A percentile compares a stretch with the other conserved stretches of the same genome.
Conservation (phyloP, 2,888 invertebrate species). For the Acrobasis repandana region DNA sequence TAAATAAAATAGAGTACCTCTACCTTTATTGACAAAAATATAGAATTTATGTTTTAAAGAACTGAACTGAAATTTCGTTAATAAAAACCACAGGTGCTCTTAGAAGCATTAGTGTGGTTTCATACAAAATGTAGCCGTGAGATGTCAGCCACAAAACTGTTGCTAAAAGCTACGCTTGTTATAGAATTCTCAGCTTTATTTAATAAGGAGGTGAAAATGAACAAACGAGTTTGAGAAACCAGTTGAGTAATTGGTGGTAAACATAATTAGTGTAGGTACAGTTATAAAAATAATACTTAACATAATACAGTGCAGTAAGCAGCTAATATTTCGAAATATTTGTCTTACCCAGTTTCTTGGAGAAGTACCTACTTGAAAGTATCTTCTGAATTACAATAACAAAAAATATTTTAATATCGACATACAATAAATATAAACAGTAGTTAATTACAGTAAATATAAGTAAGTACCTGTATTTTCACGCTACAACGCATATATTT, state of each 20-base stretch:
- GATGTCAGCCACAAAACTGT: background rate
- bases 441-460: background rate
- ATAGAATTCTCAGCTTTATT: background rate
- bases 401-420: too few species aligned
- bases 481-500: background rate
- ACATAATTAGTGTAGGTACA: background rate
- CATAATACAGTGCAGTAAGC: background rate
- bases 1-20: too few species aligned
- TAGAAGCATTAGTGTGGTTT: background rate
- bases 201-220: slow-evolving; percentile 4
- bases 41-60: too few species aligned
- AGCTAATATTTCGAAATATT: too few species aligned
- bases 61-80: too few species aligned
- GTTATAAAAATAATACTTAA: background rate
- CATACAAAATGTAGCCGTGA: background rate
- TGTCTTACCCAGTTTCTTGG: too few species aligned
- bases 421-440: too few species aligned
- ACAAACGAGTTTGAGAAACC: background rate
- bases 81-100: too few species aligned
- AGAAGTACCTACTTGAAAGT: too few species aligned
- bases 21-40: too few species aligned
- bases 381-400: too few species aligned
- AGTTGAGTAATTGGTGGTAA: background rate
- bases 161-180: background rate
- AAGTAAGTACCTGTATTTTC: background rate